phyloP scores from a whole-genome alignment of 1,140 invertebrate species.

The Ooceraea biroi region DNA sequence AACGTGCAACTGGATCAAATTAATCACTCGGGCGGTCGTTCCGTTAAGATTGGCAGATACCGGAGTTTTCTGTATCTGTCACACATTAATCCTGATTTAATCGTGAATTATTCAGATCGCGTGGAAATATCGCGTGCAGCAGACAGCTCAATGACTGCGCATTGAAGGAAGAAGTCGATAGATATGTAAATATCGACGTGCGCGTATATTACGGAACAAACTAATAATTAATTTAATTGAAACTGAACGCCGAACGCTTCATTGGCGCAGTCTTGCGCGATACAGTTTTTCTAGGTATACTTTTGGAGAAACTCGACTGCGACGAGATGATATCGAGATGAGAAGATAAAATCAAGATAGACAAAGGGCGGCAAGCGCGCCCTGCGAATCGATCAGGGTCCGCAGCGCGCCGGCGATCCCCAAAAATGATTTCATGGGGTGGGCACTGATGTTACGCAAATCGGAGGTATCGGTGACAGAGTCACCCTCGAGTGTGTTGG shows the following conservation, averaged over 20 bases:
- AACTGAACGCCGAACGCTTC: no score
- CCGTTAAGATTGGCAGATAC: conserved; percentile 11
- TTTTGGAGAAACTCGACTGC: background rate
- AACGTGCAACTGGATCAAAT: conserved; percentile 27
- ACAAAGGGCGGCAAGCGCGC: conserved; percentile 23
- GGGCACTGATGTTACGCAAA: conserved; percentile 61
- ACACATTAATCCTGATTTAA: conserved; percentile 2
- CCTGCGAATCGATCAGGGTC: conserved; percentile 49
- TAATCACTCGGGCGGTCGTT: background rate
- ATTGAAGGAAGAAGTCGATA: background rate
- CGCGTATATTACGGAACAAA: background rate
- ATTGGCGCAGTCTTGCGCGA: no score
- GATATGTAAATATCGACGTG: background rate
- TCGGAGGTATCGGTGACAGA: conserved; percentile 79
- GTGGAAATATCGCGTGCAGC: background rate
- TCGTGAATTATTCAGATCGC: conserved; percentile 33
- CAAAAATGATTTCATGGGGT: conserved; percentile 71
- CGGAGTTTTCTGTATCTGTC: background rate
- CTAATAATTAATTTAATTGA: background rate
- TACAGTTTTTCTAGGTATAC: background rate
- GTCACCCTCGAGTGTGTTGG: conserved; percentile 84
- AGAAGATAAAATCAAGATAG: background rate
- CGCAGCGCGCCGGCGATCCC: conserved; percentile 43
- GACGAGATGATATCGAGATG: background rate
- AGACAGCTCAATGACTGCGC: background rate